Conservation (phyloP, 2,797 vertebrate species). For the Sarcoramphus papa region DNA sequence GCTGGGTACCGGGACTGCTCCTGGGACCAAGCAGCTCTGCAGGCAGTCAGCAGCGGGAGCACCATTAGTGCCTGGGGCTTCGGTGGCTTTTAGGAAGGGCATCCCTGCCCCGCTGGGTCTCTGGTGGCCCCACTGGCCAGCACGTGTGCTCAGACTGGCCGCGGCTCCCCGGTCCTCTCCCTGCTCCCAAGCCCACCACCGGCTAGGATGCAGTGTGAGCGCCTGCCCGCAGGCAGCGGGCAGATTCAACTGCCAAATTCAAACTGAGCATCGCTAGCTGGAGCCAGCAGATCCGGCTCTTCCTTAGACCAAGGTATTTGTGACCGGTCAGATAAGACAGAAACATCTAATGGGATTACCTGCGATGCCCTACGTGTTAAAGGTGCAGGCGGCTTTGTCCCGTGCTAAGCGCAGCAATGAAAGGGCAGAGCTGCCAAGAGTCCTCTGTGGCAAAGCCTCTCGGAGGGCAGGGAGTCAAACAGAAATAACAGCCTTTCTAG, state of each 20-base stretch:
- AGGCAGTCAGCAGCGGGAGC: background rate
- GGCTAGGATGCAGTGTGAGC: background rate
- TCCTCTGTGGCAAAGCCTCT: background rate
- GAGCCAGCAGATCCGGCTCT: background rate
- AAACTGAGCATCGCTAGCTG: background rate
- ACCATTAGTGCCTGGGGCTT: background rate
- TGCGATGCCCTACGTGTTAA: background rate
- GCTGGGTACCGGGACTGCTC: background rate
- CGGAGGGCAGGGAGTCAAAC: background rate
- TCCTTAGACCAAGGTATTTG: background rate
- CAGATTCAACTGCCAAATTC: background rate
- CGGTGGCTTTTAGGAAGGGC: background rate
- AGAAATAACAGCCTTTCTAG: background rate
- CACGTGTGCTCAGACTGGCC: too few relatives aligned
- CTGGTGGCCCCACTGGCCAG: background rate
- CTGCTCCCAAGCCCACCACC: rapidly evolving
- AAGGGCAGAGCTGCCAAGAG: background rate
- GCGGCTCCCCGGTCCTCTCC: background rate
- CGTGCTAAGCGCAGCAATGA: background rate
- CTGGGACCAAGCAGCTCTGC: background rate
- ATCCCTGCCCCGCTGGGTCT: background rate
- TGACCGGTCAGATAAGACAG: background rate
- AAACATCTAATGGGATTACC: background rate
- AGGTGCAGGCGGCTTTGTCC: background rate
- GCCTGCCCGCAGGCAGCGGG: rapidly evolving